Base-by-base conservation (phyloP, 35 echinoderm and acorn worm species). In the Apostichopus parvimensis region DNA sequence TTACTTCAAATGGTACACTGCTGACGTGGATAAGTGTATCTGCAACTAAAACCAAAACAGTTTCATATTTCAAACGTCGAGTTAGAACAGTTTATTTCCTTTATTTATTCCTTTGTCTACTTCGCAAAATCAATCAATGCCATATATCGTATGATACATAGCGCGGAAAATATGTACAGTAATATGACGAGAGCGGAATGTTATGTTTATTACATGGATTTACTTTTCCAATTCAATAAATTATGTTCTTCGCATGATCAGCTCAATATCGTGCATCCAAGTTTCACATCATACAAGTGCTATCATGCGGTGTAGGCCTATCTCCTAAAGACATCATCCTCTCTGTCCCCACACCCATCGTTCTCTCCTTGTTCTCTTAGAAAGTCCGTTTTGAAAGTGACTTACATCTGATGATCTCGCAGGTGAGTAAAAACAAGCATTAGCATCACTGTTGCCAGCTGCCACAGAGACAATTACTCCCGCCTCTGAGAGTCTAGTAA, bases 381-480 rank as follows among this genome's bases (percentile, higher is more conserved):
- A 45, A 45, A 45, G 34, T 45, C 34, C 34, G 0, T 45, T 45
- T 45, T 2, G 34, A 45, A 45, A 45, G 3, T 45, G 3, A 78
- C 77, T 92, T 64, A 95, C 94, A 57, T 92, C 86, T 20, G 94
- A 34, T n/a, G 75, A 77, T 18, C 82, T 77, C 0, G 94, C 94
- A 15, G 91, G 94, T 1, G 91, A 92, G 21, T 80, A 79, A 0
- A 9, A 11, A 61, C 94, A 92, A 4, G 94, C 90, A 83, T 95
- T 77, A 14, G 15, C 78, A 23, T 95, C 83, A 86, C 84, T 88
- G 86, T 92, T 95, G 8, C 94, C 94, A 6, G 94, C 91, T 58
- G 94, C 84, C 1, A 92, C 91, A 5, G 77, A 73, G 1, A 95
- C 88, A 26, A 87, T 84, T 13, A 92, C 90, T 52, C 83, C 91